Percentiles rank a stretch among this genome's conserved stretches.
Conservation (phyloP, 2,113 vertebrate genomes). For the cattle (Bos taurus) region ARS-UCD2.0 NC_037357.1:115890001-115890500, state of each 20-base stretch:
- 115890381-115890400: not conserved
- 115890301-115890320: not conserved
- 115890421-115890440: not conserved
- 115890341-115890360: not conserved
- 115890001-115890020: not conserved
- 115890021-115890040: not conserved
- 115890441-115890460: not conserved
- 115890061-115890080: not conserved
- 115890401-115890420: not conserved
- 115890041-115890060: not conserved
- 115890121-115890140: not conserved
- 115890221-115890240: not conserved
- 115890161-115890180: not conserved
- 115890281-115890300: not conserved
- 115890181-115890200: not conserved
- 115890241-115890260: not conserved
- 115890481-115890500: not conserved
- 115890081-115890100: not conserved
- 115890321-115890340: not conserved
- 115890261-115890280: not conserved
- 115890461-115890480: not conserved
- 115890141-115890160: not conserved
- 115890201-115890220: not conserved
- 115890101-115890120: not conserved
- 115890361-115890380: not conserved